A percentile compares a stretch with the other conserved stretches of the same genome.
Conservation (phyloP, 1,140 invertebrate species). For the Mercenaria mercenaria region DNA sequence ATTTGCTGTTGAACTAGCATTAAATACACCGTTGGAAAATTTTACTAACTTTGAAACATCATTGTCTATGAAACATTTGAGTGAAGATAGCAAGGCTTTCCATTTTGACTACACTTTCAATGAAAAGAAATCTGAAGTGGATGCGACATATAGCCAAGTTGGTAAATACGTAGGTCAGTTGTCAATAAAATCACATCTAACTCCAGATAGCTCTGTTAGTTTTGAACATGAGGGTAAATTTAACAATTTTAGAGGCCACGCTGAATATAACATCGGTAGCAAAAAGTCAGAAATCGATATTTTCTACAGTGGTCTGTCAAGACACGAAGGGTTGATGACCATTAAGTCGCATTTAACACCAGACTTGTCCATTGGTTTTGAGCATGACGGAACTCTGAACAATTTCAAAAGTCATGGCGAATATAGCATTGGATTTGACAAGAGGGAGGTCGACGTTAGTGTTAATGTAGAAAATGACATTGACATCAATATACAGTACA, state of each 20-base stretch:
- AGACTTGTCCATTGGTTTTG: background rate
- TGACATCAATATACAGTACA: background rate
- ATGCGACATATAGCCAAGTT: background rate
- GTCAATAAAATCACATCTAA: conserved; percentile 18
- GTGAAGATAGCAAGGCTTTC: background rate
- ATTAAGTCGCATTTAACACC: background rate
- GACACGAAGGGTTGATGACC: background rate
- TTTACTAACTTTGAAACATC: background rate
- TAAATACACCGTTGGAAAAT: background rate
- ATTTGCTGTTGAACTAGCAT: background rate
- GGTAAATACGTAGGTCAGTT: background rate
- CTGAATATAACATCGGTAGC: background rate
- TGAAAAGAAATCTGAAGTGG: background rate
- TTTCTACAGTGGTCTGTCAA: background rate
- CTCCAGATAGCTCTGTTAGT: background rate
- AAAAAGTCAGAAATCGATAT: conserved; percentile 40
- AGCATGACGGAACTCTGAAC: background rate
- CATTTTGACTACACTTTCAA: background rate
- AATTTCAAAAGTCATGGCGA: conserved; percentile 19
- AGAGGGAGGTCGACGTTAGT: conserved; percentile 10
- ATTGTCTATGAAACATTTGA: background rate
- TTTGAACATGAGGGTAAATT: conserved; percentile 38
- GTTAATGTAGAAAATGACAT: conserved; percentile 17
- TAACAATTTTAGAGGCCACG: conserved; percentile 15
- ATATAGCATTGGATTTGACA: background rate